These are phyloP conservation scores for Melanotaenia nigrans DNA, from an alignment of 2,797 vertebrate genomes.

Conservation along the genomic window DNA sequence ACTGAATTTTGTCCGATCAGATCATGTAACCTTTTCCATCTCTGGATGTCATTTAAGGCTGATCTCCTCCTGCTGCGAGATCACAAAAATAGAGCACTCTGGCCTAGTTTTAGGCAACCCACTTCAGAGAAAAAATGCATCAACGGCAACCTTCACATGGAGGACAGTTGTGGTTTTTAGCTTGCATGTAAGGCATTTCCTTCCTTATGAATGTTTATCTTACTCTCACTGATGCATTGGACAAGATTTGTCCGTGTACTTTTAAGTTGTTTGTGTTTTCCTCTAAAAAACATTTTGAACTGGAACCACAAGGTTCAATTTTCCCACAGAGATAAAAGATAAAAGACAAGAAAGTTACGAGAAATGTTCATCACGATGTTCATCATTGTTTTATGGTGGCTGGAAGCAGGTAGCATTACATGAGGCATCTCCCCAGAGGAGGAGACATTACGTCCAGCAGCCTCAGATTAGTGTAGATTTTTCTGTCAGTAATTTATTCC, in stretches of 20 bases:
- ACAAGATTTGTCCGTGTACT: not conserved
- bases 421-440: too few relatives aligned
- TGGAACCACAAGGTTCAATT: too few relatives aligned
- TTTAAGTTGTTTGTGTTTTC: too few relatives aligned
- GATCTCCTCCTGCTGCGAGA: conserved; percentile 38
- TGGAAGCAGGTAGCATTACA: too few relatives aligned
- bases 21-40: conserved; percentile 20
- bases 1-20: conserved; percentile 50
- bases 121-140: conserved; percentile 54
- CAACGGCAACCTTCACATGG: conserved; percentile 55
- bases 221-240: not conserved
- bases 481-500: too few relatives aligned
- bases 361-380: too few relatives aligned
- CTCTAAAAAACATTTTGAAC: too few relatives aligned
- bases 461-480: too few relatives aligned
- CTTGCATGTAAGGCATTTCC: conserved; percentile 16
- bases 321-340: too few relatives aligned
- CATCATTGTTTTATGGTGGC: too few relatives aligned
- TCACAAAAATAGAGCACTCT: conserved; percentile 67
- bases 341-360: too few relatives aligned
- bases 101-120: conserved; percentile 72
- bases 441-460: too few relatives aligned
- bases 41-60: conserved; percentile 40
- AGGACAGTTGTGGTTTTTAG: conserved; percentile 35
- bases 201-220: not conserved